Percentiles rank a stretch among this genome's conserved stretches.
Evolutionary conservation across 2,888 invertebrate genomes (phyloP).

Genomic region (Epsilonema sp.): DNA sequence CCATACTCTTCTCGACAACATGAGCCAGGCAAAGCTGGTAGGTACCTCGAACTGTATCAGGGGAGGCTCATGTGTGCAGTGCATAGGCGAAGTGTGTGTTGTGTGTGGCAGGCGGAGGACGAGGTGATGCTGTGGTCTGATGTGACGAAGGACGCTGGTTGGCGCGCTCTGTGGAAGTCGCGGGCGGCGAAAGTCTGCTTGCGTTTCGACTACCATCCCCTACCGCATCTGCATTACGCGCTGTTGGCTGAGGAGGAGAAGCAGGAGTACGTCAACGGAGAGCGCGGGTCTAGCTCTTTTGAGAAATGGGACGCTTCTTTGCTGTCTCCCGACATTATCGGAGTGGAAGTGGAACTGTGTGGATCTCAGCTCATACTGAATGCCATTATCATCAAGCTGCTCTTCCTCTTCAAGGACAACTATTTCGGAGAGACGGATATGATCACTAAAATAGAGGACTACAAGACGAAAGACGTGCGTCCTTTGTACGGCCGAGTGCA

Average conservation of each 20-base stretch:
- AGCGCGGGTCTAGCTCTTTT: neutral
- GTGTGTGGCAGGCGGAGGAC: too few species aligned
- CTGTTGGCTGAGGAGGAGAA: neutral
- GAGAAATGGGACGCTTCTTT: conserved; percentile 62
- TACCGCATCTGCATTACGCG: conserved; percentile 37
- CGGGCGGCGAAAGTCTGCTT: conserved; percentile 68
- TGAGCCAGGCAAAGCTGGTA: neutral
- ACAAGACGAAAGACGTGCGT: conserved; percentile 33
- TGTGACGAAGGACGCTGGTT: conserved; percentile 40
- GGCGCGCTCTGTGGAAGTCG: conserved; percentile 91
- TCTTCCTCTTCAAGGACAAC: conserved; percentile 49
- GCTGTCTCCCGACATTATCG: conserved; percentile 66
- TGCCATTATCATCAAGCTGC: conserved; percentile 60
- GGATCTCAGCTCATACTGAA: conserved; percentile 75
- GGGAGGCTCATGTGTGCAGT: too few species aligned
- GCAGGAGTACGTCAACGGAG: neutral
- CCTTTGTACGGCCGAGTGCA: neutral
- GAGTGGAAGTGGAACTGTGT: conserved; percentile 76
- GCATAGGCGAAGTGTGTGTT: too few species aligned
- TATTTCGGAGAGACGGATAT: conserved; percentile 88
- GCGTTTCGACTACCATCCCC: conserved; percentile 72
- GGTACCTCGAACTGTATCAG: too few species aligned
- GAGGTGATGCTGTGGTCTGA: conserved; percentile 4
- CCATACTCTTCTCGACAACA: neutral
- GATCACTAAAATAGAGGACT: conserved; percentile 78